Evolutionary conservation across 2,113 vertebrate species (phyloP).

Genomic region (Notarius quadriscutis): DNA sequence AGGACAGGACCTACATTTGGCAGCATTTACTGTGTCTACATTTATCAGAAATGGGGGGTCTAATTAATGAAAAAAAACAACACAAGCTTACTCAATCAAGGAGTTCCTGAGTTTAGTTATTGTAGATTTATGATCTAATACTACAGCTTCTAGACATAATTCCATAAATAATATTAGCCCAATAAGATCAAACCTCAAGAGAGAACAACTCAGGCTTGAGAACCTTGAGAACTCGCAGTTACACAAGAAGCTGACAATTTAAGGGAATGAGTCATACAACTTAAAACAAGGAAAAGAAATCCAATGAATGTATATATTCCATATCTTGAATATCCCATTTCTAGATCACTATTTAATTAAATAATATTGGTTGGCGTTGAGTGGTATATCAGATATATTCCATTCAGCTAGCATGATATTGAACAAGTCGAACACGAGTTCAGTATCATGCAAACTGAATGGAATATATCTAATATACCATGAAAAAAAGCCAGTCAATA

Average conservation of each 20-base stretch:
- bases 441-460: too few relatives aligned
- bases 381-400: too few relatives aligned
- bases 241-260: background rate
- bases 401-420: too few relatives aligned
- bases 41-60: background rate
- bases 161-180: background rate
- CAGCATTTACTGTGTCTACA: background rate
- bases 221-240: conserved; percentile 24
- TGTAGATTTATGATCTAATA: background rate
- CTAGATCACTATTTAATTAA: background rate
- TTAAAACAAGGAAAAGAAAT: background rate
- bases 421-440: too few relatives aligned
- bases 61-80: background rate
- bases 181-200: conserved; percentile 27
- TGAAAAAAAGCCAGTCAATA: too few relatives aligned
- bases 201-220: conserved; percentile 12
- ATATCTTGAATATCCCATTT: background rate
- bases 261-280: background rate
- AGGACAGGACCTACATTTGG: background rate
- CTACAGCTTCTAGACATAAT: background rate
- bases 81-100: background rate
- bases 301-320: background rate
- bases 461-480: too few relatives aligned
- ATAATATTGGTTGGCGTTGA: too few relatives aligned
- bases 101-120: background rate